Conservation (phyloP, 92 coral and sea anemone species). For the Heliopora coerulea region DNA sequence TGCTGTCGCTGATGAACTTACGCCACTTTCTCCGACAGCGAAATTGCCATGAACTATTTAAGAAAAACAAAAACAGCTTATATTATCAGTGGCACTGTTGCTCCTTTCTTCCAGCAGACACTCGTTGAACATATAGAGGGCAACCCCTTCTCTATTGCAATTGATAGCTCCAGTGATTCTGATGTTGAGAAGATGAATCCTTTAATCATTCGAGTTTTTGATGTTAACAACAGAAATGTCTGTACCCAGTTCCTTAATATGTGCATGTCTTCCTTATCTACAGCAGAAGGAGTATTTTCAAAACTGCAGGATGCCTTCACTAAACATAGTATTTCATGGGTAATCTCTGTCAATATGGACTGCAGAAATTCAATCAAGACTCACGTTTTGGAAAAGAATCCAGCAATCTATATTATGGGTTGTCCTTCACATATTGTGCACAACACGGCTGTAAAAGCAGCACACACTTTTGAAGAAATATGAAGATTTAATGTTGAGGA, state of each 20-base stretch:
- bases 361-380: conserved; percentile 54
- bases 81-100: conserved; percentile 27
- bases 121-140: conserved; percentile 10
- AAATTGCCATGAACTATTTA: conserved; percentile 25
- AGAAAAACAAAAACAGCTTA: conserved; percentile 42
- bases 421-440: conserved; percentile 51
- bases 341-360: conserved; percentile 51
- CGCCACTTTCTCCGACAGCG: conserved; percentile 33
- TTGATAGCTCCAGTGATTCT: conserved; percentile 18
- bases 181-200: conserved; percentile 46
- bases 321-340: conserved; percentile 30
- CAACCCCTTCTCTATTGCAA: conserved; percentile 22
- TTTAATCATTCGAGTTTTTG: conserved; percentile 3
- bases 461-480: conserved; percentile 42
- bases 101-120: conserved; percentile 26
- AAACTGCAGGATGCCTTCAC: background rate
- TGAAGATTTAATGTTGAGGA: conserved; percentile 58
- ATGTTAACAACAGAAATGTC: background rate
- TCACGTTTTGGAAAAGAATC: conserved; percentile 48
- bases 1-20: conserved; percentile 34
- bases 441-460: conserved; percentile 58
- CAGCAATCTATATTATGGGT: conserved; percentile 54
- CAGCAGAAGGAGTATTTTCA: conserved; percentile 25
- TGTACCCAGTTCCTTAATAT: conserved; percentile 28
- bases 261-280: conserved; percentile 36